A percentile compares a stretch with the other conserved stretches of the same genome.
These are phyloP conservation scores for Oceanites oceanicus DNA, from an alignment of 2,113 vertebrate species.

Conservation along the genomic window DNA sequence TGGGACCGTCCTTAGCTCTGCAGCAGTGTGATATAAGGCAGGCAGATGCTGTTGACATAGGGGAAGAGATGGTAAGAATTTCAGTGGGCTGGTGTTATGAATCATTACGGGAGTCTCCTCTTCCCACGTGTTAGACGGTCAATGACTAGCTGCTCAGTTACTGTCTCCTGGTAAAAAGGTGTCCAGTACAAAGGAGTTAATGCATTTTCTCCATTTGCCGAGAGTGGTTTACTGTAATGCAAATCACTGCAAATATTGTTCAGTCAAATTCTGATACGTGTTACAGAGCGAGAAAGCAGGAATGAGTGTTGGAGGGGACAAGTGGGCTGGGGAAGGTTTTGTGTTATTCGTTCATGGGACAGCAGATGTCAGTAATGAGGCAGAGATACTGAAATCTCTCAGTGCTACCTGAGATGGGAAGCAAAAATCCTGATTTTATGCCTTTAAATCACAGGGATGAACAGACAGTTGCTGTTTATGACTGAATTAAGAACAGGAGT, in stretches of 20 bases:
- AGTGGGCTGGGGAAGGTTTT: not conserved
- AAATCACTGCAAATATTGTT: not conserved
- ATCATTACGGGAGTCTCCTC: not conserved
- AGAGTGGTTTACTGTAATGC: not conserved
- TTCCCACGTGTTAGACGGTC: not conserved
- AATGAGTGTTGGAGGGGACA: not conserved
- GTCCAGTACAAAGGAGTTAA: not conserved
- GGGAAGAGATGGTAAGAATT: not conserved
- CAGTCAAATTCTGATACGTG: rapidly evolving
- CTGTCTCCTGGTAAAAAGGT: not conserved
- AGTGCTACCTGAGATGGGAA: not conserved
- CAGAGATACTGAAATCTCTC: not conserved
- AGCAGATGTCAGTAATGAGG: not conserved
- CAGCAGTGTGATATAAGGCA: not conserved
- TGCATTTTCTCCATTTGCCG: not conserved
- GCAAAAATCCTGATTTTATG: not conserved
- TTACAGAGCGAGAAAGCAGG: rapidly evolving
- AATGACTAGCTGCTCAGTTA: not conserved
- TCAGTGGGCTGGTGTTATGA: not conserved
- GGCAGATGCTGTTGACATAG: rapidly evolving
- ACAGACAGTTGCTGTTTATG: not conserved
- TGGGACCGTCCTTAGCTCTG: not conserved
- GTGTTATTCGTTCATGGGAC: not conserved
- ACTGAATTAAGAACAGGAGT: not conserved
- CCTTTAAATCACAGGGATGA: not conserved